Evolutionary conservation across 2,888 invertebrate species (phyloP).

Genomic region (Drosophila paramelanica): DNA sequence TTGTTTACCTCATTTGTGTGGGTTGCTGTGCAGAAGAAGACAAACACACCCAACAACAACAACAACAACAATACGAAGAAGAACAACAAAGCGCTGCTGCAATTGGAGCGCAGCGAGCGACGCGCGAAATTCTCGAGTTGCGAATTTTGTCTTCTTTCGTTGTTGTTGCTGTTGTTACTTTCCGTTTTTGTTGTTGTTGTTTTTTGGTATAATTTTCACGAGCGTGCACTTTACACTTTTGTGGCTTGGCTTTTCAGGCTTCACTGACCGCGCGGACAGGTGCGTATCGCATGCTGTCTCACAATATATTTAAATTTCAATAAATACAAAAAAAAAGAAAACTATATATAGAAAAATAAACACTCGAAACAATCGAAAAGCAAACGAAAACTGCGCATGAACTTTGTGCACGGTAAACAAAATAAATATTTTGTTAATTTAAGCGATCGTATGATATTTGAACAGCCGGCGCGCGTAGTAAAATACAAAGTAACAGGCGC

Average conservation of each 20-base stretch:
- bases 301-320: slow-evolving; percentile 18
- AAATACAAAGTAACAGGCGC: background rate
- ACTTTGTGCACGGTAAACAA: slow-evolving; percentile 12
- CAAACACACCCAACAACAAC: slow-evolving; percentile 24
- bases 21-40: slow-evolving; percentile 55
- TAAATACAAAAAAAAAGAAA: slow-evolving; percentile 5
- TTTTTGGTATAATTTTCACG: slow-evolving; percentile 18
- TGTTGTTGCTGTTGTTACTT: slow-evolving; percentile 11
- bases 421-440: slow-evolving; percentile 20
- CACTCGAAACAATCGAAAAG: slow-evolving; percentile 17
- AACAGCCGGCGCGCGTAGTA: slow-evolving; percentile 52
- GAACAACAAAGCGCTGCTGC: slow-evolving; percentile 45
- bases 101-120: slow-evolving; percentile 62
- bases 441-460: slow-evolving; percentile 35
- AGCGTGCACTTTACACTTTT: slow-evolving; percentile 77
- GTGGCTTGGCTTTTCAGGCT: slow-evolving; percentile 73
- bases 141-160: slow-evolving; percentile 30
- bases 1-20: slow-evolving; percentile 75
- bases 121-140: slow-evolving; percentile 62
- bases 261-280: slow-evolving; percentile 57
- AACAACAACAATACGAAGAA: slow-evolving; percentile 19
- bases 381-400: slow-evolving; percentile 3
- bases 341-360: background rate
- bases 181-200: slow-evolving; percentile 27
- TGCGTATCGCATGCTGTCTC: slow-evolving; percentile 37